Evolutionary conservation across 2,888 invertebrate genomes (phyloP).

Genomic region (Hybos culiciformis): DNA sequence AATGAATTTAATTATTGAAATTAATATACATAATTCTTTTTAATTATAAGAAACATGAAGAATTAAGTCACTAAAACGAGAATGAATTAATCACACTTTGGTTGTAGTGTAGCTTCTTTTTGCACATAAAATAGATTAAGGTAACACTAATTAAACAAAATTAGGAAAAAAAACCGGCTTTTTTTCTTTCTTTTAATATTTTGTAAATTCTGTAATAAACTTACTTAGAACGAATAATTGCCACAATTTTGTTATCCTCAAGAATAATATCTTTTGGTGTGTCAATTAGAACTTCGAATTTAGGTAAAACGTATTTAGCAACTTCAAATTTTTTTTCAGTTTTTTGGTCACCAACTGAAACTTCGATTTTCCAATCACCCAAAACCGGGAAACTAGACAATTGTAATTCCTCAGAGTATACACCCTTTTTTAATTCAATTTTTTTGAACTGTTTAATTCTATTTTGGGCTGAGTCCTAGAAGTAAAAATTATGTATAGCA

Average conservation of each 20-base stretch:
- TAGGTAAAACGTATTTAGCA: conserved; percentile 81
- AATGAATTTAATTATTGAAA: too few relatives aligned
- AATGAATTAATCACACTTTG: too few relatives aligned
- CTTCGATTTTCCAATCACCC: conserved; percentile 76
- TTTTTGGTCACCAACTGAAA: conserved; percentile 39
- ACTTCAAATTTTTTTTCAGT: conserved; percentile 42
- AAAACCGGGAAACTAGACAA: conserved; percentile 71
- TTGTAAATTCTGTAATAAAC: too few relatives aligned
- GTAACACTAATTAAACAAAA: too few relatives aligned
- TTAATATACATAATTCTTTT: too few relatives aligned
- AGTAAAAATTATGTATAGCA: too few relatives aligned
- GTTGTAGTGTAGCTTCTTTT: too few relatives aligned
- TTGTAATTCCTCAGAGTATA: conserved; percentile 60
- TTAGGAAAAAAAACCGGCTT: too few relatives aligned
- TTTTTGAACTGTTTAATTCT: conserved; percentile 68
- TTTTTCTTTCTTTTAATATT: too few relatives aligned
- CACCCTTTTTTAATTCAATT: conserved; percentile 53
- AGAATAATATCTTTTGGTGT: conserved; percentile 71
- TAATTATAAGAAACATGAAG: too few relatives aligned
- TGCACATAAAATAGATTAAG: too few relatives aligned
- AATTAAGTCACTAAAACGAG: too few relatives aligned
- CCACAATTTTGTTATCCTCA: conserved; percentile 61
- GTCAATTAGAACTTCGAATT: conserved; percentile 77
- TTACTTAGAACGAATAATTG: conserved; percentile 71
- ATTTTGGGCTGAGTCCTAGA: conserved; percentile 60